Evolutionary conservation across 2,888 invertebrate species (phyloP), one percentile per base, ranked within the genome.

Genomic region (Drosophila birchii): DNA sequence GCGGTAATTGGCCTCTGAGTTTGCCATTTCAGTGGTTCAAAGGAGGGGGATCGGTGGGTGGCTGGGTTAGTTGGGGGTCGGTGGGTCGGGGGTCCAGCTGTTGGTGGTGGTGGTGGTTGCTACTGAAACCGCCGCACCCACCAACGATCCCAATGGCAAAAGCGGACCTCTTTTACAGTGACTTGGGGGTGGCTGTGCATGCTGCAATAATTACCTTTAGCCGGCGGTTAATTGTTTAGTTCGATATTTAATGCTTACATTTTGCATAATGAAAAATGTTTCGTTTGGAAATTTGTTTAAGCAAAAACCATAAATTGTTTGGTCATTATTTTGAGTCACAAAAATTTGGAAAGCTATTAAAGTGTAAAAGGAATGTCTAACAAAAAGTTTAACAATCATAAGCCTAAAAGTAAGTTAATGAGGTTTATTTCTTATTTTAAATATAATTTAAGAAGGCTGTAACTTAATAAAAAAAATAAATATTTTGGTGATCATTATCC

Each of bases 1-100:
- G 83, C 90, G 81, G 90, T 90, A 91, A 91, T 91, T 91, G 91
- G 89, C 89, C 77, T 68, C 75, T 34, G 59, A 63, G 77, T 54
- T 71, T 57, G 76, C 57, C 66, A 75, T 49, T 43, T 56, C 51
- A 73, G 73, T 43, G 62, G 44, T 44, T 59, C 49, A 23, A 39
- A 34, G 18, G 18, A 44, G 47, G 45, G 45, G 45, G 47, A 34
- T 34, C 54, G 55, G 55, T 41, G 74, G 61, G 57, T 39, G 74
- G 38, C 36, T 45, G 44, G 9, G 45, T 60, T 61, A 72, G 45
- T 64, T 73, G 51, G 51, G 34, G 36, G 36, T 53, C 51, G 70
- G 51, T 69, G 71, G 75, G 58, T 66, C 77, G 76, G 64, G 44
- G 45, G 68, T 67, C 60, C 76, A 74, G 74, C 68, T 56, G 62